phyloP scores from a whole-genome alignment of 2,113 vertebrate species.

The Craseonycteris thonglongyai region DNA sequence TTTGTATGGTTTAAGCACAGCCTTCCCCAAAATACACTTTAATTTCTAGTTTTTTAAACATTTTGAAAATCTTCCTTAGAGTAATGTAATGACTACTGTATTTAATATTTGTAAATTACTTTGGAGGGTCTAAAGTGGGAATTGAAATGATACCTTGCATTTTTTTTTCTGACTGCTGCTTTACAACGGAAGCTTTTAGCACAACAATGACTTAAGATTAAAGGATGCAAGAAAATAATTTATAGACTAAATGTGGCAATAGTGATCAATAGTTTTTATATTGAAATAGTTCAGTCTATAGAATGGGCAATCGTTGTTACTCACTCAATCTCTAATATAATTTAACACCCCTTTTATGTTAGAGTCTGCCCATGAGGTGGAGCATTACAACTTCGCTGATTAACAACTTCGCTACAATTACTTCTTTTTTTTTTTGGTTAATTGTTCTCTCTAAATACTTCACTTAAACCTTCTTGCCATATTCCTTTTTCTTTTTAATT shows the following conservation, averaged over 20 bases:
- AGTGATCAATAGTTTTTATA: neutral
- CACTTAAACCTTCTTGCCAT: neutral
- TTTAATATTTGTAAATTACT: neutral
- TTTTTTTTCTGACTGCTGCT: neutral
- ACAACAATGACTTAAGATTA: neutral
- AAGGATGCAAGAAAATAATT: neutral
- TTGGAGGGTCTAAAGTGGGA: neutral
- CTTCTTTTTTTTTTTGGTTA: neutral
- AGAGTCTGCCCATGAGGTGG: neutral
- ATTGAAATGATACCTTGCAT: neutral
- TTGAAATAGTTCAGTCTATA: neutral
- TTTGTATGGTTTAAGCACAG: constrained; percentile 11
- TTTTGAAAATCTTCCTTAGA: neutral
- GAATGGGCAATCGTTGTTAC: neutral
- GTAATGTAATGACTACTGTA: neutral
- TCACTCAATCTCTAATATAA: neutral
- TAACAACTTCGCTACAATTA: neutral
- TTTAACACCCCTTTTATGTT: neutral
- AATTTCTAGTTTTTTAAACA: neutral
- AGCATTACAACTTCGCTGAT: neutral
- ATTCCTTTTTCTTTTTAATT: constrained; percentile 47
- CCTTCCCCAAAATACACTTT: neutral
- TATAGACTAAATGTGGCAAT: neutral
- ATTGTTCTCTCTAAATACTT: neutral
- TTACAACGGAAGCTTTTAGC: neutral